Base-by-base conservation (phyloP, 2,888 invertebrate species). In the Sesia apiformis region DNA sequence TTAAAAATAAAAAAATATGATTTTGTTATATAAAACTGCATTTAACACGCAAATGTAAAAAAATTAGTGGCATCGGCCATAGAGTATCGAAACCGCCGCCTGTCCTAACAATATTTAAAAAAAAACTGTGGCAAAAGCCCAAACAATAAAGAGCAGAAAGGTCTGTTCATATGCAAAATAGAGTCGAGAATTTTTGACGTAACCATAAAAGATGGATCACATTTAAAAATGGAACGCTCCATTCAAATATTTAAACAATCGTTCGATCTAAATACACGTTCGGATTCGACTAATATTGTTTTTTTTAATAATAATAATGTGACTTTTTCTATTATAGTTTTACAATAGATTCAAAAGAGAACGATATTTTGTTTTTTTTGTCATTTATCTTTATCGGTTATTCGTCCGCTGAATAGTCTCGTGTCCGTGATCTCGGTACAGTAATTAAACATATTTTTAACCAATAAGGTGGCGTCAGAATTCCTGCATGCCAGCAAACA, bases 131-230 rank as follows among this genome's bases (percentile, higher is more conserved):
- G 55, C 56, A 75, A 66, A 72, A 70, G 69, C 66, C 72, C 68
- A 74, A 65, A 73, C 72, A 72, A 66, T 66, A 59, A 60, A 58
- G 60, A 57, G 59, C 65, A 65, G 66, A 62, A 60, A 61, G 61
- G 53, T 60, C 74, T 64, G 73, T 88, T 88, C 82, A 84, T 86
- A 88, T 88, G 87, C 84, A 87, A 88, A 88, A 70, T 63, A 71
- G 78, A 70, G 60, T 58, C 59, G 60, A 67, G 69, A 69, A 68
- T 71, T 75, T 76, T 76, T 85, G 87, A 85, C 85, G 78, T 74
- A 78, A 74, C 78, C 78, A 85, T 81, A 84, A 84, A 81, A 83
- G 86, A 84, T 81, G 76, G 81, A 81, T 84, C 80, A 70, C 65
- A 70, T 77, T 70, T 70, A 71, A 75, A 77, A 81, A 76, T 72